phyloP scores from a whole-genome alignment of 2,797 vertebrate genomes.

The Rhinatrema bivittatum region DNA sequence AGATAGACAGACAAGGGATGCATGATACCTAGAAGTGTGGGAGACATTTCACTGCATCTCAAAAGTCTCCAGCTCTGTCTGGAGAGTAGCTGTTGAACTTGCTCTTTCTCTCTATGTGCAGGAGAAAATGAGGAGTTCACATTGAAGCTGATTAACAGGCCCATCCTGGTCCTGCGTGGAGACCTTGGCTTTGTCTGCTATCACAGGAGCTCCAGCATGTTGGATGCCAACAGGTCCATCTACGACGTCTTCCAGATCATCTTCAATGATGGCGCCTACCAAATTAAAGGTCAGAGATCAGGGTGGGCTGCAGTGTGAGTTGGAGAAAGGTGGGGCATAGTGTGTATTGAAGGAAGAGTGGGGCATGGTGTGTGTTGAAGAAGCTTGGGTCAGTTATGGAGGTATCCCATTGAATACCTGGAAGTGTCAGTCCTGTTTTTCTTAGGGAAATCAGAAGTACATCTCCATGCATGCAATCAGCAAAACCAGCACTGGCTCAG shows the following conservation, averaged over 20 bases:
- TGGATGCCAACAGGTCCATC: conserved; percentile 85
- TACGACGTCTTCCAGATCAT: conserved; percentile 87
- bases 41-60: too few species aligned
- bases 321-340: background rate
- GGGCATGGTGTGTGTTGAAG: background rate
- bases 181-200: conserved; percentile 89
- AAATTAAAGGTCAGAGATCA: conserved; percentile 72
- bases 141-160: conserved; percentile 89
- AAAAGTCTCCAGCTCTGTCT: too few species aligned
- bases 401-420: too few species aligned
- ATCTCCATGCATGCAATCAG: too few species aligned
- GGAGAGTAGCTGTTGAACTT: too few species aligned
- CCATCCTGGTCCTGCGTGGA: conserved; percentile 86
- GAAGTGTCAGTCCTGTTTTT: too few species aligned
- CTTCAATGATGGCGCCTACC: conserved; percentile 83
- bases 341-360: background rate
- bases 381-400: background rate
- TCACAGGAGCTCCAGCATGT: conserved; percentile 81
- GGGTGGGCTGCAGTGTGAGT: background rate
- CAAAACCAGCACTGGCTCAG: too few species aligned
- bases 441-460: too few species aligned
- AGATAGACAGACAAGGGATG: too few species aligned
- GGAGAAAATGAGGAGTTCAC: conserved; percentile 82
- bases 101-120: conserved; percentile 34
- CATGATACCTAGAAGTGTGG: too few species aligned